A percentile compares a stretch with the other conserved stretches of the same genome.
These are phyloP conservation scores for Actinostola sp. DNA, from an alignment of 92 coral and sea anemone species.

Conservation along the genomic window DNA sequence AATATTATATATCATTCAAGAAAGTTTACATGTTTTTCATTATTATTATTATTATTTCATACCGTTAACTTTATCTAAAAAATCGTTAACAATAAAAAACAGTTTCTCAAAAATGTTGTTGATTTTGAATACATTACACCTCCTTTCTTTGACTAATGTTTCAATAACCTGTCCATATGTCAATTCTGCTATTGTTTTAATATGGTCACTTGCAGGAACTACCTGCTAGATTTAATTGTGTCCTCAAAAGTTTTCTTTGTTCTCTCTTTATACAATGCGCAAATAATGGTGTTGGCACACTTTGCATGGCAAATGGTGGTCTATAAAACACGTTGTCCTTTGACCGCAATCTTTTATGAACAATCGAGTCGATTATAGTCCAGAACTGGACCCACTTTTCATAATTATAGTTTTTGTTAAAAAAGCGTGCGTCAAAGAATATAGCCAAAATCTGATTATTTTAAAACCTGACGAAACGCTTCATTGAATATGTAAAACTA, in stretches of 20 bases:
- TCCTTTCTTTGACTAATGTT: not conserved
- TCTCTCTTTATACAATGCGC: slow-evolving; percentile 5
- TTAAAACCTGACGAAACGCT: no score
- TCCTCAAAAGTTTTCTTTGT: slow-evolving; percentile 3
- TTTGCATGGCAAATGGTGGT: slow-evolving; percentile 1
- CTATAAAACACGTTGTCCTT: not conserved
- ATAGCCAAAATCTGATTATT: no score
- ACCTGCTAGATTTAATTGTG: slow-evolving; percentile 11
- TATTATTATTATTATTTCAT: no score
- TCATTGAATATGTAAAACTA: no score
- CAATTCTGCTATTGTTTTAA: not conserved
- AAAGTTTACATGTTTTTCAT: not conserved
- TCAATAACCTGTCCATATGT: not conserved
- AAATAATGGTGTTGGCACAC: slow-evolving; percentile 13
- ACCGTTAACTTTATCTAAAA: no score
- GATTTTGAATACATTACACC: slow-evolving; percentile 2
- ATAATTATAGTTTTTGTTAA: no score
- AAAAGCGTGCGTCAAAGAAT: no score
- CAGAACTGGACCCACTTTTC: no score
- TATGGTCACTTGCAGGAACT: not conserved
- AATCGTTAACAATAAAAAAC: not conserved
- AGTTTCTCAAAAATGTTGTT: slow-evolving; percentile 1
- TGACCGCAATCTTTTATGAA: no score
- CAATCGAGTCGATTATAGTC: no score
- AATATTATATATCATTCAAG: no score